Evolutionary conservation across 1,140 invertebrate species (phyloP), one percentile per base, ranked within the genome.

Genomic region (Zaprionus ghesquierei): DNA sequence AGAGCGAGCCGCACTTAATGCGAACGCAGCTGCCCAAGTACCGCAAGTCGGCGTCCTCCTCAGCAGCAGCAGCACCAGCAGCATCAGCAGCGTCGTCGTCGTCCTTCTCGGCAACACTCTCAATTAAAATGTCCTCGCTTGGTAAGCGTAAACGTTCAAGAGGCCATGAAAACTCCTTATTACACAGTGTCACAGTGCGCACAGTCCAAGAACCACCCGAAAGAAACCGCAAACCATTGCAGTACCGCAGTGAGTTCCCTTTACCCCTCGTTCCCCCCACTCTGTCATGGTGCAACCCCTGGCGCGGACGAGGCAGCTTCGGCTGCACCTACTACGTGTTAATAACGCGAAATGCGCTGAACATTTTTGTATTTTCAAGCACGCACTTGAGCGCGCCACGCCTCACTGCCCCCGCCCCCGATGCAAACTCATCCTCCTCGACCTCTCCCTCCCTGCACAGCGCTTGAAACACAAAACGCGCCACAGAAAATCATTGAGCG

Each of bases 121-220:
- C 84, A 87, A 87, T 87, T 87, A 87, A 87, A 87, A 87, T 89
- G 84, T 87, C 79, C 84, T 87, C 84, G 84, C 84, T 89, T 84
- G 79, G 84, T 87, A 84, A 89, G 84, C 84, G 84, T 89, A 78
- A 87, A 81, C 84, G 80, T 87, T 87, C 84, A 87, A 87, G 84
- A 89, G 84, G 84, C 84, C 84, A 87, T 87, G 84, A 87, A 87
- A 87, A 87, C 84, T 87, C 84, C 84, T 87, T 87, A 87, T 87
- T 87, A 89, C 79, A 89, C 66, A 72, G 84, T 89, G 79, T 87
- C 84, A 87, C 41, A 46, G 41, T 9, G 41, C 18, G 29, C 8
- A 22, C 12, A 15, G 38, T 35, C 23, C 25, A 54, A 60, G 55
- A 61, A 50, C 65, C 51, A 62, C 56, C 56, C 44, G 69, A 60